These are phyloP conservation scores for Gymnocypris eckloni DNA, from an alignment of 2,797 vertebrate species.

Conservation along the genomic window DNA sequence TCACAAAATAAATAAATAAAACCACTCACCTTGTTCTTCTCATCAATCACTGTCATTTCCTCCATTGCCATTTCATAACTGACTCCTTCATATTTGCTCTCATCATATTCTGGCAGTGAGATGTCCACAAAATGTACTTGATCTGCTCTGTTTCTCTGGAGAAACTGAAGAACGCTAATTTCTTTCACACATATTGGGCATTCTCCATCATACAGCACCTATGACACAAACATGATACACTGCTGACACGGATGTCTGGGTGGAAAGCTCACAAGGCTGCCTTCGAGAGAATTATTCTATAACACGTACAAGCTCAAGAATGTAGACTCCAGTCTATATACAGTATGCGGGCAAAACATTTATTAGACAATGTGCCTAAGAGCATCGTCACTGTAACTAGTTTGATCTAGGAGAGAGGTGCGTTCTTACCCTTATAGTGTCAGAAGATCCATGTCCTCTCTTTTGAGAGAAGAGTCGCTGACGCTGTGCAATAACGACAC, in stretches of 20 bases:
- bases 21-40: conserved; percentile 65
- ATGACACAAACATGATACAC: conserved; percentile 28
- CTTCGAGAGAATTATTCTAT: neutral
- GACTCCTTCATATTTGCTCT: conserved; percentile 62
- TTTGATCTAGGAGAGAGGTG: neutral
- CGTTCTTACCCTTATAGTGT: conserved; percentile 13
- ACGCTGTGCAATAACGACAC: neutral
- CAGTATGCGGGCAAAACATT: too few relatives aligned
- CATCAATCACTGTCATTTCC: conserved; percentile 77
- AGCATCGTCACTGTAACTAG: neutral
- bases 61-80: conserved; percentile 75
- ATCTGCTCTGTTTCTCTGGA: conserved; percentile 63
- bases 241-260: neutral
- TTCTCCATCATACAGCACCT: conserved; percentile 75
- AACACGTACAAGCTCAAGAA: neutral
- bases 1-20: neutral
- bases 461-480: neutral
- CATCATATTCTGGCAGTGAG: conserved; percentile 67
- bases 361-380: too few relatives aligned
- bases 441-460: neutral
- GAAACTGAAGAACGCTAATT: conserved; percentile 71
- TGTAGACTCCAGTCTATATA: neutral
- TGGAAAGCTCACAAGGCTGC: neutral
- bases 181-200: conserved; percentile 75
- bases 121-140: conserved; percentile 72